Evolutionary conservation across 2,113 vertebrate species (phyloP), one percentile per base, ranked within the genome.

Genomic region (Uria lomvia): DNA sequence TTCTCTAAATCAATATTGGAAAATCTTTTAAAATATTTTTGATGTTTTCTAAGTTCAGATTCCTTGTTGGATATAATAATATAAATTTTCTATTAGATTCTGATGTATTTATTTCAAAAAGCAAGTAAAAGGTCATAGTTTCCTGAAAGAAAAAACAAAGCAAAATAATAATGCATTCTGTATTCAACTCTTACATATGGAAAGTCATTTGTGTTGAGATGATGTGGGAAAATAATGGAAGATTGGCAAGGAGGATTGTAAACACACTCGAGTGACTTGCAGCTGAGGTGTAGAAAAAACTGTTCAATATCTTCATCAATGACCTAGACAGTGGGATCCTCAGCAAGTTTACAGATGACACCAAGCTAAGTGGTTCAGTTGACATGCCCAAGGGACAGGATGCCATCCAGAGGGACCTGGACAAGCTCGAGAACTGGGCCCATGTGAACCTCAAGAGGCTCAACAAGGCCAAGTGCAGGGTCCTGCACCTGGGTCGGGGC

Each of bases 81-180:
- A 55, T 5, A 34, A 8, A 34, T 52, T 62, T 88, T 60, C 55
- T 45, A 10, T 66, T 94, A 66, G 17, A n/a, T 70, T 42, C 20
- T 59, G 9, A 17, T 8, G 5, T 30, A 36, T 21, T 76, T 58
- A 38, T 66, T 91, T 84, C 15, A 7, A 81, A 82, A 40, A 67
- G 34, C 62, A 96, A 91, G 75, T 90, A 91, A 92, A 97, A 96
- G 38, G 16, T 67, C 90, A 77, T 76, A 70, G 77, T 94, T 86
- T 86, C 79, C 81, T 94, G 81, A 92, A 92, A 26, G 16, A 32
- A 26, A 68, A 92, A 86, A 77, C 63, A 93, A 63, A 45, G n/a
- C 53, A 95, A 96, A 81, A 56, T 9, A 47, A 36, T 36, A 47
- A 65, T 45, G 12, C 60, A 81, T 74, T 49, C 16, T 8, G 26